Evolutionary conservation across 2,888 invertebrate genomes (phyloP), one percentile per base, ranked within the genome.

Genomic region (Drosophila nr. fundita): DNA sequence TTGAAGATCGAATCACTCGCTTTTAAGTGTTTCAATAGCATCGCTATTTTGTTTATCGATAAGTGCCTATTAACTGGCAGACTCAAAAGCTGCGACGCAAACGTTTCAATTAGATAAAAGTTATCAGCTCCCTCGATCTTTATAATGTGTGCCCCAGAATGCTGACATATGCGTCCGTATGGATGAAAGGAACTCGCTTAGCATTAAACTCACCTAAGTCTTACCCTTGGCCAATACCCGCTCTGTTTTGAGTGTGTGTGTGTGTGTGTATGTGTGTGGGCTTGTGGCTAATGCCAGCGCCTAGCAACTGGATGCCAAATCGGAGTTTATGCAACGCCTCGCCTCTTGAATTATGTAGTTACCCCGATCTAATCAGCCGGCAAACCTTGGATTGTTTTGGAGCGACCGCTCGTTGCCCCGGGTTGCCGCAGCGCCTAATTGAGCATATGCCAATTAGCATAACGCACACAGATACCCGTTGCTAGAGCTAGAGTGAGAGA

Each of bases 381-480:
- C 73, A 82, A 80, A 82, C 68, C 72, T 40, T 68, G 57, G 62
- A 73, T 53, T 34, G 64, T 65, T 65, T 48, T 62, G 67, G 49
- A 68, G 69, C 64, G 53, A 55, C 27, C 62, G 49, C 61, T 50
- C 15, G 77, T 77, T 77, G 77, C 68, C 77, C 68, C 32, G 58
- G 70, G 78, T 62, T 74, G 78, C 76, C 68, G 45, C 78, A 66
- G 73, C 64, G 84, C 77, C 81, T 83, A 89, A 87, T 87, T 89
- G 84, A 84, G 89, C 87, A 84, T 89, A 87, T 87, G 89, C 89
- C 87, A 87, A 87, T 87, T 89, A 87, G 87, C 84, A 83, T 86
- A 78, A 68, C 68, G 60, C 62, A 66, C 62, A 69, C 27, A 40
- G 27, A 61, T 53, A 61, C 8, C 38, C 60, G 49, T 50, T 36